phyloP scores from a whole-genome alignment of 2,113 vertebrate genomes.

The Pundamilia nyererei region DNA sequence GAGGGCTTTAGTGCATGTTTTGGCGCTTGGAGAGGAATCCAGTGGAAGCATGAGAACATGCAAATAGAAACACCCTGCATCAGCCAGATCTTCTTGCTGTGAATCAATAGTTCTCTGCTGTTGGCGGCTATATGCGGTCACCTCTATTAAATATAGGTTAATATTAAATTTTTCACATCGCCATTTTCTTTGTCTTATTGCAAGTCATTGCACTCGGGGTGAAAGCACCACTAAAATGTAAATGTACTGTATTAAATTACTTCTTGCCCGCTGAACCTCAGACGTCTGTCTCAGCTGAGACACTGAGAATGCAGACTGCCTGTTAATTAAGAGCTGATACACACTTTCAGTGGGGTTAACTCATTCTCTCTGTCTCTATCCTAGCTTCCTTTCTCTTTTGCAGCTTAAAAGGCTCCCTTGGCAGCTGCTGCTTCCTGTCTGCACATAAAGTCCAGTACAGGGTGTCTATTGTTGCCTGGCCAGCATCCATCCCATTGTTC shows the following conservation, averaged over 20 bases:
- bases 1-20: not conserved
- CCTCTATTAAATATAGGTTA: not conserved
- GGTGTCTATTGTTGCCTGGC: conserved; percentile 8
- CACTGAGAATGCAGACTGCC: conserved; percentile 11
- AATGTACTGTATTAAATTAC: conserved; percentile 23
- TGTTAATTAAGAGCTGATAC: conserved; percentile 34
- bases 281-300: not conserved
- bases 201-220: not conserved
- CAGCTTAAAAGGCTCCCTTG: conserved; percentile 27
- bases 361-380: not conserved
- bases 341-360: conserved; percentile 16
- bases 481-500: not conserved
- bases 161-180: not conserved
- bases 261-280: not conserved
- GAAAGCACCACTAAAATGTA: conserved; percentile 13
- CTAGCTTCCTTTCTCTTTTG: not conserved
- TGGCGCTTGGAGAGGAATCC: not conserved
- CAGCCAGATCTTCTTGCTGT: not conserved
- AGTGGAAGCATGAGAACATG: not conserved
- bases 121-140: not conserved
- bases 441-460: not conserved
- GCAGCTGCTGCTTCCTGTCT: not conserved
- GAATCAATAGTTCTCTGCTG: not conserved
- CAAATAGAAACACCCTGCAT: not conserved
- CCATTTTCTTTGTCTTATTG: not conserved